Evolutionary conservation across 2,797 vertebrate species (phyloP).

Genomic region (Chaunax sp.): DNA sequence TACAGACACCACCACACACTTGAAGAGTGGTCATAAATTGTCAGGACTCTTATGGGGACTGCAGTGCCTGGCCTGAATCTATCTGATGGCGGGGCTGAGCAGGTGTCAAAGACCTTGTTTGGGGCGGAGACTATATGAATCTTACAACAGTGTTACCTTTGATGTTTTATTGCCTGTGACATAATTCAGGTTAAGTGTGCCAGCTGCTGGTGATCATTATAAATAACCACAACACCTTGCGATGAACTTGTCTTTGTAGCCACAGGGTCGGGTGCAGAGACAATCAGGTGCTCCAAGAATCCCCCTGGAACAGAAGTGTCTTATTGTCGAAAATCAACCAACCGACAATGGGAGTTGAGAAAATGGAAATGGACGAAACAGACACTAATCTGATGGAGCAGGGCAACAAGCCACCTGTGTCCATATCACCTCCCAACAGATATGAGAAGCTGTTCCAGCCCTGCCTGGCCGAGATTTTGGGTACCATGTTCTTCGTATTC

Average conservation of each 20-base stretch:
- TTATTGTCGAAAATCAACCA: rapidly evolving
- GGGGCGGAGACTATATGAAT: background rate
- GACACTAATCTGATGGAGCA: constrained; percentile 55
- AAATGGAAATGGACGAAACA: constrained; percentile 67
- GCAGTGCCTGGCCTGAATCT: background rate
- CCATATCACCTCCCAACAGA: constrained; percentile 36
- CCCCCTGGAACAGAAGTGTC: background rate
- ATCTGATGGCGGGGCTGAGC: no score
- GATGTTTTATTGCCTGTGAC: constrained; percentile 51
- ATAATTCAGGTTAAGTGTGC: constrained; percentile 18
- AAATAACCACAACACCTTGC: constrained; percentile 18
- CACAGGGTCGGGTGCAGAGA: background rate
- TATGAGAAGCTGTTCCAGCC: constrained; percentile 86
- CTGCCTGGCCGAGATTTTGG: constrained; percentile 89
- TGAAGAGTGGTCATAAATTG: background rate
- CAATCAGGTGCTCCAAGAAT: background rate
- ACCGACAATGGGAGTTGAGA: constrained; percentile 63
- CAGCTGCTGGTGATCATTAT: constrained; percentile 14
- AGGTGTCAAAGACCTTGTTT: constrained; percentile 6
- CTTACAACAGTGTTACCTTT: constrained; percentile 16
- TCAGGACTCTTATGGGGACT: background rate
- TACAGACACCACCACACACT: no score
- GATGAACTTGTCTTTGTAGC: constrained; percentile 5
- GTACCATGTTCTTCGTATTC: constrained; percentile 89
- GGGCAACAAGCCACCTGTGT: constrained; percentile 1